These are phyloP conservation scores for Helicoverpa zea DNA, from an alignment of 1,140 invertebrate species.

Conservation along the genomic window DNA sequence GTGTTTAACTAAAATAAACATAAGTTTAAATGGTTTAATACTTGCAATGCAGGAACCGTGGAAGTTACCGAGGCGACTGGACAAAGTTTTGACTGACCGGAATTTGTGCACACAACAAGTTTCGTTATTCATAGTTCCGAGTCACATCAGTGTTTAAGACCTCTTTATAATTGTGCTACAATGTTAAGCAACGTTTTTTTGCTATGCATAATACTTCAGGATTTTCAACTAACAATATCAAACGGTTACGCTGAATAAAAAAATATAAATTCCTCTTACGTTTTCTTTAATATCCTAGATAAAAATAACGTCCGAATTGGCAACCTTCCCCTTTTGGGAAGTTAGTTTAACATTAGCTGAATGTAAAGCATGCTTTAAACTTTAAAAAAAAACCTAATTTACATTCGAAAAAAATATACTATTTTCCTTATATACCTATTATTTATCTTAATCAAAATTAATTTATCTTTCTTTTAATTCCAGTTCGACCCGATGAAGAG, in stretches of 20 bases:
- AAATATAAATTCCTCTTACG: neutral
- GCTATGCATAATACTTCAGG: too few relatives aligned
- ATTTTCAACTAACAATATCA: too few relatives aligned
- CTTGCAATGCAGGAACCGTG: neutral
- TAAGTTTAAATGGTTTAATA: neutral
- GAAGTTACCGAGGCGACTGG: neutral
- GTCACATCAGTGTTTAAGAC: slow-evolving; percentile 8
- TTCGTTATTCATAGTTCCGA: neutral
- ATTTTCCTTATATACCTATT: too few relatives aligned
- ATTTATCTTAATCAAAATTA: too few relatives aligned
- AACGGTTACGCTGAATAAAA: too few relatives aligned
- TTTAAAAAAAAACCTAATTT: too few relatives aligned
- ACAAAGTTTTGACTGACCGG: slow-evolving; percentile 25
- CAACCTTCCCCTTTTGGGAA: too few relatives aligned
- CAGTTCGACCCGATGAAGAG: slow-evolving; percentile 67
- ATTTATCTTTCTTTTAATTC: slow-evolving; percentile 48
- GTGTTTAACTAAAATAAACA: neutral
- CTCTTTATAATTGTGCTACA: neutral
- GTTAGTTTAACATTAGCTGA: too few relatives aligned
- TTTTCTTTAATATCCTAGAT: too few relatives aligned
- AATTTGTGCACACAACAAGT: slow-evolving; percentile 28
- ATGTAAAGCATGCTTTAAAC: too few relatives aligned
- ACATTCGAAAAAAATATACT: too few relatives aligned
- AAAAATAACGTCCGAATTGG: too few relatives aligned
- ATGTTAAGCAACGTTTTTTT: neutral